Base-by-base conservation (phyloP, 1,140 invertebrate species). In the Doryteuthis pealeii region DNA sequence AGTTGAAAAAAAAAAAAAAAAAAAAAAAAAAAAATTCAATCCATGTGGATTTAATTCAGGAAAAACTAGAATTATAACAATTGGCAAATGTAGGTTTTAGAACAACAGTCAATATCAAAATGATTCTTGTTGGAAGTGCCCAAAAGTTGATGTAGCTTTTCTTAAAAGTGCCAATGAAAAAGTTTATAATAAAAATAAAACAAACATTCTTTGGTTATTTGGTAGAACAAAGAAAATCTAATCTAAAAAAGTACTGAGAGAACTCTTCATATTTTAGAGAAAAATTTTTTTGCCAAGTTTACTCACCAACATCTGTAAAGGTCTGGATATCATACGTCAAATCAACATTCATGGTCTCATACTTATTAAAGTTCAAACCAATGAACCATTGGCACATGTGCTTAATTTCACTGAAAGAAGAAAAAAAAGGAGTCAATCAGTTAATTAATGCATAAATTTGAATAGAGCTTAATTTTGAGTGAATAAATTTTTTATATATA, bases 301-400 rank as follows among this genome's bases (percentile, higher is more conserved):
- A 81, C 84, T 84, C 79, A 89, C 88, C 88, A 77, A 85, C 80
- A 79, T 96, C 93, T 12, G 93, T 95, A 87, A 98, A 98, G 43
- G 90, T 91, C 80, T 93, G 92, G 77, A 98, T 98, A 83, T 97
- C 96, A 80, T 92, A 92, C 0, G 96, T 98, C 22, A 99, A 91
- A 89, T 99, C 95, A 66, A 99, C 91, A 84, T 97, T 97, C 67
- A 83, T 82, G 87, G 93, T 94, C 86, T 93, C 92, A 15, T 92
- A 91, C 88, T 95, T 96, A 77, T 93, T 91, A 85, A 99, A 98
- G 70, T 94, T 91, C 26, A 99, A 88, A 2, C 97, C 97, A 82
- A 99, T 96, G 85, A 99, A 99, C 98, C 97, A 99, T 91, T 98
- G 95, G 0, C 93, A 94, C 78, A 86, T 81, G 73, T 80, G 82